phyloP scores from a whole-genome alignment of 2,888 invertebrate species.

The Epistrophe grossulariae region DNA sequence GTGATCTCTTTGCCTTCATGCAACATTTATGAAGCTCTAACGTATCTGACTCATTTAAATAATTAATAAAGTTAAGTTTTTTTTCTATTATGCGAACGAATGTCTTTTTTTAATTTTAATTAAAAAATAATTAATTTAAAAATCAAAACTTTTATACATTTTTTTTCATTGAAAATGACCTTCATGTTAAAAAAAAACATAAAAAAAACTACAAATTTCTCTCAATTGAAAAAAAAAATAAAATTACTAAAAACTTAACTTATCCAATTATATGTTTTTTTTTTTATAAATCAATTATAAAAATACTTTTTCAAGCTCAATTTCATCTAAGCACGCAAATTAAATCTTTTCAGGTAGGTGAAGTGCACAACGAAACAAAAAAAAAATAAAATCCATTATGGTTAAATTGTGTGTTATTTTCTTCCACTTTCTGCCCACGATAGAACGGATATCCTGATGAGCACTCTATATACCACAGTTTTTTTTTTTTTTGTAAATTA shows the following conservation, averaged over 20 bases:
- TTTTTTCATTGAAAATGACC: too few species aligned
- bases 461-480: slow-evolving; percentile 19
- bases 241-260: not conserved
- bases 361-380: not conserved
- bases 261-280: not conserved
- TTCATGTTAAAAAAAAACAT: too few species aligned
- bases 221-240: not conserved
- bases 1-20: too few species aligned
- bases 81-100: too few species aligned
- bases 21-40: too few species aligned
- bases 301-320: slow-evolving; percentile 2
- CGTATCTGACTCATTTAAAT: too few species aligned
- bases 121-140: too few species aligned
- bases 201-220: not conserved
- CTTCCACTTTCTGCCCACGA: slow-evolving; percentile 30
- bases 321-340: not conserved
- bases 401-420: slow-evolving; percentile 22
- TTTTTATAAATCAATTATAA: not conserved
- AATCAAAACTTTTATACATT: too few species aligned
- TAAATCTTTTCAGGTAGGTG: not conserved
- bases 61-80: too few species aligned
- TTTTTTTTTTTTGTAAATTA: slow-evolving; percentile 43
- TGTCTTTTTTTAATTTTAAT: too few species aligned
- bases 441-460: slow-evolving; percentile 59
- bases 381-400: not conserved